Evolutionary conservation across 2,888 invertebrate genomes (phyloP).

Genomic region (Apodemia mormo): DNA sequence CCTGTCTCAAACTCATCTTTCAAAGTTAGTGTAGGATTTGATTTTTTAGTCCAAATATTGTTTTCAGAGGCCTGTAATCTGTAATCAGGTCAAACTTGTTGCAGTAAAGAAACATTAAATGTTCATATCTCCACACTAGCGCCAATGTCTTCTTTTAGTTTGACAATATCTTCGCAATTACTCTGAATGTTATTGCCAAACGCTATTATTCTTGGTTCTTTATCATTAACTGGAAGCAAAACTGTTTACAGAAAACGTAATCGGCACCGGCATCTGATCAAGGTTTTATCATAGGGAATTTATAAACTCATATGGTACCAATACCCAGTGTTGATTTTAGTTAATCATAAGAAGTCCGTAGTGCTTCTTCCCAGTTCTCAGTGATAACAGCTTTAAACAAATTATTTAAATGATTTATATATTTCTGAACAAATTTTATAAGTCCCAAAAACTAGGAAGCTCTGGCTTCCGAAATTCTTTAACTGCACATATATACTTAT

Average conservation of each 20-base stretch:
- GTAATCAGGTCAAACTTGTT: too few relatives aligned
- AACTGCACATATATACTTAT: conserved; percentile 36
- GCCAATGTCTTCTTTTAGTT: conserved; percentile 27
- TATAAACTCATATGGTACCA: too few relatives aligned
- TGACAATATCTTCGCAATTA: conserved; percentile 18
- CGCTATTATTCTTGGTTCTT: too few relatives aligned
- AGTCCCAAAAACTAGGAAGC: conserved; percentile 43
- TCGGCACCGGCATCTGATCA: too few relatives aligned
- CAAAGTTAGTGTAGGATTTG: conserved; percentile 46
- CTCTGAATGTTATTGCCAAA: conserved; percentile 34
- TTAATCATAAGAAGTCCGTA: conserved; percentile 34
- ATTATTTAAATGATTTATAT: conserved; percentile 33
- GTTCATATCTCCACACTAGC: too few relatives aligned
- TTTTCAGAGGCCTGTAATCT: too few relatives aligned
- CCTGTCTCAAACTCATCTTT: conserved; percentile 13
- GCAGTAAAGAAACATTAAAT: conserved; percentile 38
- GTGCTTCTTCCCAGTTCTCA: conserved; percentile 27
- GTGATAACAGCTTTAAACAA: conserved; percentile 26
- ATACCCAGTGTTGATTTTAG: too few relatives aligned
- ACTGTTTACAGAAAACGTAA: too few relatives aligned
- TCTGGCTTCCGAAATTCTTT: conserved; percentile 39
- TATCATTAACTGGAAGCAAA: too few relatives aligned
- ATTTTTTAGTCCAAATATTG: too few relatives aligned
- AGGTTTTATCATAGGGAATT: too few relatives aligned
- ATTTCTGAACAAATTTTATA: conserved; percentile 31